Base-by-base conservation (phyloP, 2,113 vertebrate genomes). In the Aptenodytes forsteri region DNA sequence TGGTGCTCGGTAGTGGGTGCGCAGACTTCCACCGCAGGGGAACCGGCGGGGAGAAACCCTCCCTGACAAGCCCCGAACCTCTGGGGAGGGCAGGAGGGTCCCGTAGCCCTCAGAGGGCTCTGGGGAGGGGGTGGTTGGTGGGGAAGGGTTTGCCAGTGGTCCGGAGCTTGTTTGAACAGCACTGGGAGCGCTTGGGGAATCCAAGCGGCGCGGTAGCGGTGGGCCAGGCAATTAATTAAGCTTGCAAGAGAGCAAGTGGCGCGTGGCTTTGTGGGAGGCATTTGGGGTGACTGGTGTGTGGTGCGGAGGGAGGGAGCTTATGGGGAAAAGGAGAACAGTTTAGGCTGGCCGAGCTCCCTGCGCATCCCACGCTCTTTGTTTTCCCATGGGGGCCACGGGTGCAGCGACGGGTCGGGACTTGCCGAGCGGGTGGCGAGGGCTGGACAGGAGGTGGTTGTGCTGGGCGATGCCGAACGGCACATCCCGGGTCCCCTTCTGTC, bases 371-470 rank as follows among this genome's bases (percentile, higher is more conserved):
- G 5, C 4, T 49, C 20, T 44, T 49, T 12, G 10, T 32, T 92
- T 81, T 67, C 12, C 44, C 16, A 0, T 4, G 4, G 23, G 0
- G 7, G 13, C 7, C 26, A 2, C 0, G 18, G 64, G 2, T 36
- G 22, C 3, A 6, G 32, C 3, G 17, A 7, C 2, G 1, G 23
- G 16, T 29, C 0, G 0, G 52, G 66, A 44, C 22, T 7, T 14
- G 20, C 12, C 6, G 11, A 56, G n/a, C 0, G 8, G 6, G 10
- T 50, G 20, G 14, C 5, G 16, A 72, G 14, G 46, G 18, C 59
- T 65, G 50, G 44, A 1, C 4, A 6, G 42, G 52, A 52, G 25
- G 6, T 23, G 62, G 10, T 14, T 0, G 0, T 47, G 20, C 56
- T 80, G 56, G 14, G 20, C 1, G 6, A 59, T 55, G 25, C 47